phyloP scores from a whole-genome alignment of 2,113 vertebrate genomes.

The Cephalopholis sonnerati region DNA sequence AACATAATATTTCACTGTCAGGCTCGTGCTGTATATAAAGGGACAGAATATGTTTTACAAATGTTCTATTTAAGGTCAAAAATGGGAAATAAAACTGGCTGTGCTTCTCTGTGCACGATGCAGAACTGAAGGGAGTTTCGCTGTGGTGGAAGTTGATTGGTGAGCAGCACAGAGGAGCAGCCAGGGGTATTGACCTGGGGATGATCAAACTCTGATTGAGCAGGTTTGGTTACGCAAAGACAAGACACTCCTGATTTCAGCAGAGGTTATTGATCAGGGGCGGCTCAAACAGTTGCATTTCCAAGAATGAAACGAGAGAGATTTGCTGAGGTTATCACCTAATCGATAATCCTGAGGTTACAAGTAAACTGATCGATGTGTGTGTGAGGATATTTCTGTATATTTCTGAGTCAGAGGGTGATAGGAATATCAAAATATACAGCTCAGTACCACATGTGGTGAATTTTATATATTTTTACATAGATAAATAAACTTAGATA shows the following conservation, averaged over 20 bases:
- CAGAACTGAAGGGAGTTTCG: constrained; percentile 73
- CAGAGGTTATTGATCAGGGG: constrained; percentile 65
- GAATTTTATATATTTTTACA: constrained; percentile 8
- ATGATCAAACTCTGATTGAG: constrained; percentile 71
- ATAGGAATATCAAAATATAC: background rate
- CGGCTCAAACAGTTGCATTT: constrained; percentile 39
- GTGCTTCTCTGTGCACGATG: constrained; percentile 12
- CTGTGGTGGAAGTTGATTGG: constrained; percentile 74
- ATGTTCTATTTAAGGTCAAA: background rate
- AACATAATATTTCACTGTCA: background rate
- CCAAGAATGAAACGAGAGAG: constrained; percentile 51
- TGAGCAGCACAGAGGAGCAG: constrained; percentile 43
- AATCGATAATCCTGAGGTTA: constrained; percentile 39
- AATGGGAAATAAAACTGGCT: background rate
- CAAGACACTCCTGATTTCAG: constrained; percentile 54
- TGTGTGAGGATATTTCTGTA: constrained; percentile 10
- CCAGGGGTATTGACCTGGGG: constrained; percentile 73
- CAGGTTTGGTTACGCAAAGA: constrained; percentile 67
- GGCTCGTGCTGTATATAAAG: background rate
- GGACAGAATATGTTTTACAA: background rate
- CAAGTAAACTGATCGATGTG: constrained; percentile 16
- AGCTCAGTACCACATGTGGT: background rate
- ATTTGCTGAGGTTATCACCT: constrained; percentile 40
- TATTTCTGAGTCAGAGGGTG: background rate
- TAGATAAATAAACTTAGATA: constrained; percentile 17